Base-by-base conservation (phyloP, 2,888 invertebrate species). In the Ophion ellenae region DNA sequence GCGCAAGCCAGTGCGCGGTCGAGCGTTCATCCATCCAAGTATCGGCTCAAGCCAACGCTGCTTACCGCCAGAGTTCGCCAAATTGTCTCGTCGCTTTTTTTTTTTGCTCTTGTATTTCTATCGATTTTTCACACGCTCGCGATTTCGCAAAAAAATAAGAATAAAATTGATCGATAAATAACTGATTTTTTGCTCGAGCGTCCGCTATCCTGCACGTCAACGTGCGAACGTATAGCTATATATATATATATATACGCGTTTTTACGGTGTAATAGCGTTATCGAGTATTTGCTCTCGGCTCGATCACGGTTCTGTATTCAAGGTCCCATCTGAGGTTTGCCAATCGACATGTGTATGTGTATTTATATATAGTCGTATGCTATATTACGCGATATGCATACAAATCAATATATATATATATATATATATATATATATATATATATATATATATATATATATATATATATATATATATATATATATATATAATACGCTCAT, bases 221-320 rank as follows among this genome's bases (percentile, higher is more conserved):
- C 40, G 7, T 47, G 47, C 47, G 47, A 14, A 4, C 14, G 47
- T 47, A 14, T 47, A 7, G 9, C 14, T 53, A 47, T 47, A 17
- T 14, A 4, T 9, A 47, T 45, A 53, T 2, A 53, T 53, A 53
- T 14, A 4, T 10, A 47, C 14, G 47, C 14, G 14, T 47, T 14
- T 11, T 11, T 40, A 40, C 40, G 40, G 40, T 40, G 40, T 7
- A 40, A 40, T 40, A 40, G 40, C 40, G 40, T 40, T 40, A 40
- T 73, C 53, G 28, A 20, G 57, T 28, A 74, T 53, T 77, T 69
- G 61, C 32, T 81, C 73, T 78, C 67, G 76, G 81, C 40, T 45
- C 59, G 36, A 77, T 71, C 63, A 73, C 70, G 59, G 28, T 59
- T 75, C 69, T 57, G 81, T 40, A 66, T 70, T 70, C 74, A 81